Percentiles rank a stretch among this genome's conserved stretches.
Evolutionary conservation across 1,140 invertebrate species (phyloP).

Genomic region (Penaeus japonicus): DNA sequence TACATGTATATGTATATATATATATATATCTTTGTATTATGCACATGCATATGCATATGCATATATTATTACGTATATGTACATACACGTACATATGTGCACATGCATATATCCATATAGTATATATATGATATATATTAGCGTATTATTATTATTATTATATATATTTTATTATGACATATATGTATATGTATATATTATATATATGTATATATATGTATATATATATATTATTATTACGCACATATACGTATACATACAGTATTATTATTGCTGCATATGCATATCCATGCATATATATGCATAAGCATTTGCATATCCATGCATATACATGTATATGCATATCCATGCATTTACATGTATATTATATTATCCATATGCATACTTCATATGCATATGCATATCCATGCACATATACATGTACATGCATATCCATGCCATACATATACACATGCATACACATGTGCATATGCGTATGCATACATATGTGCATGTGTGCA

Average conservation of each 20-base stretch:
- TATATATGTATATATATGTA: constrained; percentile 34
- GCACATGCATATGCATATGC: too few relatives aligned
- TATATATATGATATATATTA: background rate
- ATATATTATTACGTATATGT: too few relatives aligned
- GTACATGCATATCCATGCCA: background rate
- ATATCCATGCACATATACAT: background rate
- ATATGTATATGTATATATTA: background rate
- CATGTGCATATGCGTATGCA: constrained; percentile 8
- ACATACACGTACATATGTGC: too few relatives aligned
- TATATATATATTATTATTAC: background rate
- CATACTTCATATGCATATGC: background rate
- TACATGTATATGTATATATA: too few relatives aligned
- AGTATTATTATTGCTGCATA: too few relatives aligned
- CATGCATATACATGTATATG: background rate
- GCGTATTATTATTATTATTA: background rate
- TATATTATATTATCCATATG: background rate
- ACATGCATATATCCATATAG: too few relatives aligned
- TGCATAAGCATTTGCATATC: too few relatives aligned
- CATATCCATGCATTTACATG: too few relatives aligned
- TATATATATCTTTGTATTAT: too few relatives aligned
- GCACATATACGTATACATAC: too few relatives aligned
- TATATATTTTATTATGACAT: background rate
- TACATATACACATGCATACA: constrained; percentile 10
- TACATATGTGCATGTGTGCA: constrained; percentile 1
- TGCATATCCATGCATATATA: too few relatives aligned